Conservation (phyloP, 1,140 invertebrate genomes). For the Hycleus cichorii region DNA sequence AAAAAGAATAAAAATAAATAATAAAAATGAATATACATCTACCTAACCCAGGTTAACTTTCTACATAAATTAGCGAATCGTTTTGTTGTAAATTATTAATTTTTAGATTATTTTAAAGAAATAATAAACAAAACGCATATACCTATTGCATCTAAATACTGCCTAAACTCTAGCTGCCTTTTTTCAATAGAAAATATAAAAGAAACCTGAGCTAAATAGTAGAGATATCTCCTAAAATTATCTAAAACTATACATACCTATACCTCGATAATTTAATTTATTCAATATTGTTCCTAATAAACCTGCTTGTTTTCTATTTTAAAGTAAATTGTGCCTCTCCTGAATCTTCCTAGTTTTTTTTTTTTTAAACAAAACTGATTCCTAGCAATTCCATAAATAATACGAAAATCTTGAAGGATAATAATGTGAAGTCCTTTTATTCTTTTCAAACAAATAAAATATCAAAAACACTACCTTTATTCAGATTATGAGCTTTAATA, state of each 20-base stretch:
- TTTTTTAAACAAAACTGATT: neutral
- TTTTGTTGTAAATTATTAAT: neutral
- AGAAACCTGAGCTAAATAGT: conserved; percentile 35
- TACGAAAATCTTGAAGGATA: neutral
- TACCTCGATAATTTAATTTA: neutral
- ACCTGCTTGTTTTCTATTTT: conserved; percentile 17
- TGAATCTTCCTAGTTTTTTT: conserved; percentile 10
- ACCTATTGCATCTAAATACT: conserved; percentile 1
- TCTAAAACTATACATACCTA: conserved; percentile 33
- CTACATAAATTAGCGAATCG: neutral
- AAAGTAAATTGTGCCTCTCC: neutral
- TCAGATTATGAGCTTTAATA: conserved; percentile 18
- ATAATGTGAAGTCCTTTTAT: neutral
- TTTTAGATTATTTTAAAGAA: neutral
- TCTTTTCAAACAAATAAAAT: neutral
- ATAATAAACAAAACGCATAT: neutral
- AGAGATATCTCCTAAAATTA: conserved; percentile 20
- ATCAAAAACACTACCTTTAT: conserved; percentile 16
- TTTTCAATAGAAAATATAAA: conserved; percentile 1
- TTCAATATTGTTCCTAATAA: neutral
- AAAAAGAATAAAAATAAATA: neutral
- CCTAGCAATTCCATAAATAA: too few species aligned
- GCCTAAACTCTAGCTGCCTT: neutral
- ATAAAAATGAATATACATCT: conserved; percentile 5
- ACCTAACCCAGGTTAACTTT: conserved; percentile 35